Evolutionary conservation across 2,113 vertebrate species (phyloP).

Genomic region (Emydura subglobosa): DNA sequence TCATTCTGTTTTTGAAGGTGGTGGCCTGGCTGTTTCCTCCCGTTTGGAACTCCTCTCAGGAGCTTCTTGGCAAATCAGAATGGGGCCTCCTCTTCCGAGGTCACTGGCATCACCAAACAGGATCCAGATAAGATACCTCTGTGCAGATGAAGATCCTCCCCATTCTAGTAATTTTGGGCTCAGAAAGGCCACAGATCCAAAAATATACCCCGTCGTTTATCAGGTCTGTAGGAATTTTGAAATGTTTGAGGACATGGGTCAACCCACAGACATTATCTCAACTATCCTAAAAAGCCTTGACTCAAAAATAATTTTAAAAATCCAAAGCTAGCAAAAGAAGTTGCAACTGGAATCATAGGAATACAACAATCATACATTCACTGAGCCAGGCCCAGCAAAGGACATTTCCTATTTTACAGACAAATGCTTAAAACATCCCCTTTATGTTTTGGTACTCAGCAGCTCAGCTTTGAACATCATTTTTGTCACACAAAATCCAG

Average conservation of each 20-base stretch:
- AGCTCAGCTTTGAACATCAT: background rate
- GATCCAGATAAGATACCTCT: background rate
- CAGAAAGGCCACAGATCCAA: background rate
- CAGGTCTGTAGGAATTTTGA: background rate
- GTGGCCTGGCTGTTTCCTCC: background rate
- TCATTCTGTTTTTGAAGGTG: background rate
- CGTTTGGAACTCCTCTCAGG: background rate
- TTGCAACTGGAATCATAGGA: background rate
- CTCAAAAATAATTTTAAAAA: too few relatives aligned
- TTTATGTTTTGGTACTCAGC: background rate
- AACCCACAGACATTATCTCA: background rate
- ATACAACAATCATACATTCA: background rate
- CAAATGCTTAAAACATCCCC: slow-evolving; percentile 4
- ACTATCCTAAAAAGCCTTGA: background rate
- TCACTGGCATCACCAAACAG: background rate
- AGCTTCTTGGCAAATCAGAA: background rate
- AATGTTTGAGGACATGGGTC: background rate
- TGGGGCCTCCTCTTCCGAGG: background rate
- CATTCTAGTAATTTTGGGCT: background rate
- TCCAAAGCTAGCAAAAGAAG: background rate
- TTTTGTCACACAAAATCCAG: background rate
- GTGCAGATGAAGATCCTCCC: background rate
- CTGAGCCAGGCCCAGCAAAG: background rate
- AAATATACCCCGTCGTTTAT: background rate
- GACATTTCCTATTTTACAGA: slow-evolving; percentile 26